These are phyloP conservation scores for Caenorhabditis wallacei DNA, from an alignment of 2,888 invertebrate species.

Conservation along the genomic window DNA sequence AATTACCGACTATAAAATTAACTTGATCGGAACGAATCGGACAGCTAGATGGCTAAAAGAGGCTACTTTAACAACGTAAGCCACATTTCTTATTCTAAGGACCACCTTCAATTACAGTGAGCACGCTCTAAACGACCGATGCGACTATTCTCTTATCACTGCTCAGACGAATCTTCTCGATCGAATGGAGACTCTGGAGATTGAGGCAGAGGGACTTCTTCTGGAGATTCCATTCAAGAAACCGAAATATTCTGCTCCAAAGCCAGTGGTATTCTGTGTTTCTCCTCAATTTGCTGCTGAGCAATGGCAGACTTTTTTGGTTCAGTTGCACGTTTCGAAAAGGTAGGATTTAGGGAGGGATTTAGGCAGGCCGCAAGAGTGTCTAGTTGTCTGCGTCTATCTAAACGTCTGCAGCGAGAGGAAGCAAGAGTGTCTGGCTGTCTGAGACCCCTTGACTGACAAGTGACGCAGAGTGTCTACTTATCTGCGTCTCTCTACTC, in stretches of 20 bases:
- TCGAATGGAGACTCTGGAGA: constrained; percentile 45
- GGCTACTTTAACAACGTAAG: constrained; percentile 43
- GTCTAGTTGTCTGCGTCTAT: too few species aligned
- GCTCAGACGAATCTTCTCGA: constrained; percentile 44
- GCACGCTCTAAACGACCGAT: constrained; percentile 39
- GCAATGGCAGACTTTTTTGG: constrained; percentile 67
- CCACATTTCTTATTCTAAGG: not conserved
- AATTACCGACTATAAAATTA: constrained; percentile 32
- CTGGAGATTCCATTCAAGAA: constrained; percentile 40
- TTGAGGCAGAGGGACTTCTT: constrained; percentile 43
- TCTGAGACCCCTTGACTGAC: too few species aligned
- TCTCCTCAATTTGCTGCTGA: constrained; percentile 68
- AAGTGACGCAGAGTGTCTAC: too few species aligned
- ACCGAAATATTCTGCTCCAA: constrained; percentile 37
- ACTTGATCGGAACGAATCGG: constrained; percentile 40
- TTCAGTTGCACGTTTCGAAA: constrained; percentile 66
- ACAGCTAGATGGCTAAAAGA: constrained; percentile 22
- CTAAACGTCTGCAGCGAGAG: too few species aligned
- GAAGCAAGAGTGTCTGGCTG: too few species aligned
- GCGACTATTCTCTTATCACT: constrained; percentile 47
- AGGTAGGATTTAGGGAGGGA: constrained; percentile 42
- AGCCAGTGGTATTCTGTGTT: constrained; percentile 66
- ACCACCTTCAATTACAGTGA: too few species aligned
- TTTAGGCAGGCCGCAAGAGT: too few species aligned
- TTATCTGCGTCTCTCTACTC: not conserved